Base-by-base conservation (phyloP, 2,888 invertebrate species). In the Glyphotaelius pellucidus region DNA sequence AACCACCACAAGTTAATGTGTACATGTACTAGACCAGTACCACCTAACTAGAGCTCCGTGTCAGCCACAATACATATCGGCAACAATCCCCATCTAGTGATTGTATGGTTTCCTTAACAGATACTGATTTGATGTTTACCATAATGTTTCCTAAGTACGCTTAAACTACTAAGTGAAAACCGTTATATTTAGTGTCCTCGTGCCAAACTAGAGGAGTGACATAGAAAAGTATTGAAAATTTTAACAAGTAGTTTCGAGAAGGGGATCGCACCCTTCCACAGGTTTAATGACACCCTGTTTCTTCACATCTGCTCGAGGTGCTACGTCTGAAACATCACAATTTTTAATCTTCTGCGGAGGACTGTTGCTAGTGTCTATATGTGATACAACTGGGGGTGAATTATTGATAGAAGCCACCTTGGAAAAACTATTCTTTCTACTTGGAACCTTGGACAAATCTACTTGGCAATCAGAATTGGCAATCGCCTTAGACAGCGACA, bases 181-280 rank as follows among this genome's bases (percentile, higher is more conserved):
- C 81, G 88, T 86, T 79, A 87, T 30, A 81, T 86, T 91, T 88
- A 87, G 15, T 80, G 35, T 88, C 91, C 91, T 87, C 42, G 90
- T 90, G 90, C 90, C 90, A 80, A 83, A 88, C 88, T 91, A 81
- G 91, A 88, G 91, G 42, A 86, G 86, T 86, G 90, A 67, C 42
- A 89, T 85, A 89, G 79, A 84, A 91, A 91, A 42, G 38, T 89
- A 90, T 25, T 79, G 42, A 91, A 89, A 92, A 90, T 93, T 90
- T 94, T 93, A 95, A 94, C 95, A 95, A 92, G 95, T 95, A 88
- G 95, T 95, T 94, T 95, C 95, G 92, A 95, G 94, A 93, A 95
- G 94, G 80, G 94, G 94, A 93, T 95, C 95, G 86, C 93, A 91
- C 42, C 80, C 86, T n/a, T 91, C 91, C 12, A 92, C 67, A 12